phyloP scores from a whole-genome alignment of 1,140 invertebrate genomes.

The Cotesia typhae region DNA sequence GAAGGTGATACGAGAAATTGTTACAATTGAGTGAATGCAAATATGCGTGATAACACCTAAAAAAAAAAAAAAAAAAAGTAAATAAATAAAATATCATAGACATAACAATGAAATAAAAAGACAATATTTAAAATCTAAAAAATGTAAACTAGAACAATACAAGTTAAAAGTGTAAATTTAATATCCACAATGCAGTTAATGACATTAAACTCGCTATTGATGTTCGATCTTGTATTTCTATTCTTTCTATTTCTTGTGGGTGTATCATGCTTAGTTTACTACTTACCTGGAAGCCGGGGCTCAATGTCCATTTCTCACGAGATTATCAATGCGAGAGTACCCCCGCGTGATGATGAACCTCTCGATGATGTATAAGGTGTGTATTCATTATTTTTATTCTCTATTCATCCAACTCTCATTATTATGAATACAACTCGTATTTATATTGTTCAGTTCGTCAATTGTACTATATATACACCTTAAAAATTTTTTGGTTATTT shows the following conservation, averaged over 20 bases:
- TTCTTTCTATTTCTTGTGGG: constrained; percentile 85
- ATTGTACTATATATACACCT: no score
- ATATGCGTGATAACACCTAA: not conserved
- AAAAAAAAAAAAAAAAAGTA: not conserved
- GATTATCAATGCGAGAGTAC: constrained; percentile 57
- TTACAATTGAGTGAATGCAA: no score
- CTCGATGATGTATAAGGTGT: constrained; percentile 65
- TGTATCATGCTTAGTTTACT: constrained; percentile 82
- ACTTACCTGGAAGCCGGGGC: constrained; percentile 71
- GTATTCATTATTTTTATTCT: constrained; percentile 37
- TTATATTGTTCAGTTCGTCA: no score
- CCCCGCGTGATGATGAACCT: constrained; percentile 52
- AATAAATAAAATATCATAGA: no score
- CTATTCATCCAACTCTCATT: not conserved
- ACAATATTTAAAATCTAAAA: not conserved
- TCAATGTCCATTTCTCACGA: constrained; percentile 55
- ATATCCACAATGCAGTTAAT: constrained; percentile 75
- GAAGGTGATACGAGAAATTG: no score
- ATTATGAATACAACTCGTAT: not conserved
- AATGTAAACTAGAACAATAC: not conserved
- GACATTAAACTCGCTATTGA: constrained; percentile 84
- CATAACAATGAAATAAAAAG: no score
- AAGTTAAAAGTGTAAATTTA: constrained; percentile 12
- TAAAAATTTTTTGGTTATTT: no score
- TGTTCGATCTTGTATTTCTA: constrained; percentile 86